phyloP scores from a whole-genome alignment of 2,888 invertebrate species.

The Andrena dorsata region DNA sequence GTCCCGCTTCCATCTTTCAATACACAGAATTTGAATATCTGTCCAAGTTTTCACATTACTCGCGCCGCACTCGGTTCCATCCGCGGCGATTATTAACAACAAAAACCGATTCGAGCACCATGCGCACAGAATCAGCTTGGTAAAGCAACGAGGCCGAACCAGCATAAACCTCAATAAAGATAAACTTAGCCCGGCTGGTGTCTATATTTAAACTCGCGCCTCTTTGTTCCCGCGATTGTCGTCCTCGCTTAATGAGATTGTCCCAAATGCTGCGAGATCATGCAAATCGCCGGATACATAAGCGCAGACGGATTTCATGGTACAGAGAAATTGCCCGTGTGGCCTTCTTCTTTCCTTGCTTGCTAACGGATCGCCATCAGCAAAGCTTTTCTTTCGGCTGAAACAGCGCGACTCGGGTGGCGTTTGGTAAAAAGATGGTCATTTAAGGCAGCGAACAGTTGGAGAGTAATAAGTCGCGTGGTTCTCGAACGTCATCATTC shows the following conservation, averaged over 20 bases:
- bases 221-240: constrained; percentile 58
- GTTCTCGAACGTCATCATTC: constrained; percentile 4
- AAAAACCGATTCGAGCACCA: constrained; percentile 24
- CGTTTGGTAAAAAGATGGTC: background rate
- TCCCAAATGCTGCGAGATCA: constrained; percentile 21
- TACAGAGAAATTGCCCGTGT: background rate
- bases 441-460: background rate
- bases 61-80: background rate
- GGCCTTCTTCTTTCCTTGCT: background rate
- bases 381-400: background rate
- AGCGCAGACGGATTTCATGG: background rate
- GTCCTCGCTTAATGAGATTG: constrained; percentile 40
- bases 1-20: no score
- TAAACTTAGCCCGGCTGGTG: constrained; percentile 75
- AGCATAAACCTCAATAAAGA: constrained; percentile 79
- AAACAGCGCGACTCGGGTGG: background rate
- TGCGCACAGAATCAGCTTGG: constrained; percentile 55
- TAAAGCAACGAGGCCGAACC: constrained; percentile 69
- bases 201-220: constrained; percentile 77
- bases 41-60: background rate
- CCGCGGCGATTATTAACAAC: background rate
- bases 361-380: background rate
- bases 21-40: no score
- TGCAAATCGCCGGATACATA: constrained; percentile 6
- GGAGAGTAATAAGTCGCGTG: background rate